These are phyloP conservation scores for Colaptes auratus DNA, from an alignment of 2,113 vertebrate genomes.

Conservation along the genomic window DNA sequence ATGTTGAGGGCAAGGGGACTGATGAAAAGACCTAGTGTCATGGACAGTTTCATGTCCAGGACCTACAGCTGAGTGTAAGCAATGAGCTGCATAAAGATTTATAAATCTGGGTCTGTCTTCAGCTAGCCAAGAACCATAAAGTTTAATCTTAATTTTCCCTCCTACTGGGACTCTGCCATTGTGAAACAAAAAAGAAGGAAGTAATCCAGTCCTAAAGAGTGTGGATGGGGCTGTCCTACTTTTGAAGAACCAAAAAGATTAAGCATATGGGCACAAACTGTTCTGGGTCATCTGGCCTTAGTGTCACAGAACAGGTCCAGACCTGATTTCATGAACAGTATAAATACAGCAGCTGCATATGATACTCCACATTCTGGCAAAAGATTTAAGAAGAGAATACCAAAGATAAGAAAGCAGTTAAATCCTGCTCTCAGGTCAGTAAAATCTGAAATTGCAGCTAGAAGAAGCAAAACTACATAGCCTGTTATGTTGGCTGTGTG, in stretches of 20 bases:
- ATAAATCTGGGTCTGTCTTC: neutral
- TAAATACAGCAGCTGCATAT: neutral
- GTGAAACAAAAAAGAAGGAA: neutral
- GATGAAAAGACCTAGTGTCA: neutral
- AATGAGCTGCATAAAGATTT: neutral
- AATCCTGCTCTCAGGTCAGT: neutral
- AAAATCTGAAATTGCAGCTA: neutral
- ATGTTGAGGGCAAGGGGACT: neutral
- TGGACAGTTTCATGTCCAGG: neutral
- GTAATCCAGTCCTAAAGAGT: neutral
- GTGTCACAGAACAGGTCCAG: neutral
- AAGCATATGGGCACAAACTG: neutral
- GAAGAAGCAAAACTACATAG: constrained; percentile 1
- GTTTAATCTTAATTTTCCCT: neutral
- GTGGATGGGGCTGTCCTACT: neutral
- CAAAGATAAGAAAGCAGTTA: constrained; percentile 2
- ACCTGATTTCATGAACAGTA: constrained; percentile 13
- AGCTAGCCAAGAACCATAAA: neutral
- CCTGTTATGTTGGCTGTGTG: neutral
- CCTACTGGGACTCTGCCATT: neutral
- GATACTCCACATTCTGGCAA: neutral
- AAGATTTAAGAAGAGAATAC: neutral
- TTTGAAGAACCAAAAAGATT: neutral
- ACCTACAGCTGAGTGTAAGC: neutral
- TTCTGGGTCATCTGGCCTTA: neutral